Conservation (phyloP, 2,797 vertebrate species). For the Argya squamiceps region DNA sequence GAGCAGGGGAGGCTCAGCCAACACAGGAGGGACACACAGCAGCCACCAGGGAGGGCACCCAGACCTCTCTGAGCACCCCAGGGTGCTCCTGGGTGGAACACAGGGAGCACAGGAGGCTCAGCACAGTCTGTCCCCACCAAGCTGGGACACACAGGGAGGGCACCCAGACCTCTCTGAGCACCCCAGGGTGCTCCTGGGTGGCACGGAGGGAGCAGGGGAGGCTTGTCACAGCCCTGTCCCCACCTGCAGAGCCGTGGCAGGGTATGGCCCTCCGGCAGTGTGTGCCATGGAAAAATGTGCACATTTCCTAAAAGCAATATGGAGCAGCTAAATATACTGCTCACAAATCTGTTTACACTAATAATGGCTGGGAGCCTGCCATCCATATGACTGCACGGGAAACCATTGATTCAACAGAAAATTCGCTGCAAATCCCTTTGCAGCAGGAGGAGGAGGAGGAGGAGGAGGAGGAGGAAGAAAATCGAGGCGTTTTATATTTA, state of each 20-base stretch:
- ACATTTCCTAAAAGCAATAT: slow-evolving; percentile 74
- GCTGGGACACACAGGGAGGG: no score
- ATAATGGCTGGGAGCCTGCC: slow-evolving; percentile 74
- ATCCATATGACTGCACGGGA: slow-evolving; percentile 68
- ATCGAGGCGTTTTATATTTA: not conserved
- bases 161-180: no score
- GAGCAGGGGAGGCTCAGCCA: no score
- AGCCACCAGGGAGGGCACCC: no score
- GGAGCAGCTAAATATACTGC: slow-evolving; percentile 72
- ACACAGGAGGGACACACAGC: no score
- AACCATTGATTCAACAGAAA: slow-evolving; percentile 49
- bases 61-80: no score
- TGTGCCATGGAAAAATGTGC: slow-evolving; percentile 67
- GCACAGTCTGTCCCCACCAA: no score
- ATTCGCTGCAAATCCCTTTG: no score
- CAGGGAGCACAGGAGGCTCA: no score
- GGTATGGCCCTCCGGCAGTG: slow-evolving; percentile 67
- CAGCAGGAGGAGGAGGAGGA: no score
- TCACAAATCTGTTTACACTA: slow-evolving; percentile 75
- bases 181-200: accelerated
- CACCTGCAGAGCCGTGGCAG: slow-evolving; percentile 64
- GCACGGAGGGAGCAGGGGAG: not conserved
- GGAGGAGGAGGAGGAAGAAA: not conserved
- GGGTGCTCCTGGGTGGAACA: no score
- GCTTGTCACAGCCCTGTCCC: not conserved